phyloP scores from a whole-genome alignment of 1,140 invertebrate species.

The Pristionchus pacificus region DNA sequence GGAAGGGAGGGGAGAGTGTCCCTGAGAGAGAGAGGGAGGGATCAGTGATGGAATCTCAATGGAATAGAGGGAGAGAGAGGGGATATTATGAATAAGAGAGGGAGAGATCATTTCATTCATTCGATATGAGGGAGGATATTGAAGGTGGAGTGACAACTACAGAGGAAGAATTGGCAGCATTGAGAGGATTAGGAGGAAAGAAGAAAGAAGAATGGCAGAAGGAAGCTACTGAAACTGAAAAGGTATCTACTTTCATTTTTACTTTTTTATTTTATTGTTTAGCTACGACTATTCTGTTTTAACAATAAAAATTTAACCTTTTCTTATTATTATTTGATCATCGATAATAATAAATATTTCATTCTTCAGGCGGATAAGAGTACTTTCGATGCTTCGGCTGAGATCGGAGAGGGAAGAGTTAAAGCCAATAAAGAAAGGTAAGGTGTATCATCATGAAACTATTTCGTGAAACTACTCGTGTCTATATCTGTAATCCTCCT shows the following conservation, averaged over 20 bases:
- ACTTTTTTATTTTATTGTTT: too few species aligned
- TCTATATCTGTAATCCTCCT: too few species aligned
- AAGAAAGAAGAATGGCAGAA: neutral
- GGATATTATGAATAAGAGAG: neutral
- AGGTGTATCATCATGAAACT: too few species aligned
- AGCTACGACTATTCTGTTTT: too few species aligned
- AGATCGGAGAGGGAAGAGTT: conserved; percentile 42
- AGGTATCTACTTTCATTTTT: too few species aligned
- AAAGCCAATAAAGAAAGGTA: conserved; percentile 40
- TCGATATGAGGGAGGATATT: neutral
- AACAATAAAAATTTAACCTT: too few species aligned
- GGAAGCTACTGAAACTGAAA: neutral
- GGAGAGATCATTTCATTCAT: neutral
- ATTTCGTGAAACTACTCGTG: too few species aligned
- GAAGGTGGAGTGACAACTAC: neutral
- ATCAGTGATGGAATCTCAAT: neutral
- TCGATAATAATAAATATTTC: too few species aligned
- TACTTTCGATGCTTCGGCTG: conserved; percentile 17
- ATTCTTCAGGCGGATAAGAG: neutral
- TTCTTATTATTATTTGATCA: too few species aligned
- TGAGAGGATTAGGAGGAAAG: neutral
- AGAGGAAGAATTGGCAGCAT: neutral
- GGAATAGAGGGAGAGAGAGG: neutral
- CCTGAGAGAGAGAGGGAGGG: neutral
- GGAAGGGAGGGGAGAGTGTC: neutral